Evolutionary conservation across 2,797 vertebrate species (phyloP).

Genomic region (Spatula clypeata): DNA sequence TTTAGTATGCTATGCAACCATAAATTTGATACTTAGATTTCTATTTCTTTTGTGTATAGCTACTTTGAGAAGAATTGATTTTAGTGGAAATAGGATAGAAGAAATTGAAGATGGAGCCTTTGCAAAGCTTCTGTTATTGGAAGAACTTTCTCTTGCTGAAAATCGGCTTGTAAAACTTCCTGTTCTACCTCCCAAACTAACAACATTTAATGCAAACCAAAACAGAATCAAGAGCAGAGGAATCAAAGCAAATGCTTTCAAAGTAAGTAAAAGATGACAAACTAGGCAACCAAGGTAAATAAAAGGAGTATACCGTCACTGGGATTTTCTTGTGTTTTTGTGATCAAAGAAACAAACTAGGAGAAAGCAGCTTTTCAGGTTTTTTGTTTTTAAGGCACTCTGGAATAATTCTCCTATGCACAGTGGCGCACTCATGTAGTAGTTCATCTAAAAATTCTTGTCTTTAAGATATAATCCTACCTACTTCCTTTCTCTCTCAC

Average conservation of each 20-base stretch:
- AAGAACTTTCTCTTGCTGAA: constrained; percentile 94
- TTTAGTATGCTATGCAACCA: background rate
- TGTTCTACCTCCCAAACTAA: constrained; percentile 92
- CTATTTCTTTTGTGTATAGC: constrained; percentile 81
- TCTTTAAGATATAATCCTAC: background rate
- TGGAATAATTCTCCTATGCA: background rate
- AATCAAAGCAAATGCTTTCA: constrained; percentile 94
- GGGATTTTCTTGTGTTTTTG: background rate
- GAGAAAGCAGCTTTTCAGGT: background rate
- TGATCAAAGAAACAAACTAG: background rate
- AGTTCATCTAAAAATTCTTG: background rate
- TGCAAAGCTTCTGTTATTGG: constrained; percentile 90
- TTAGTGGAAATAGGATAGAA: constrained; percentile 95
- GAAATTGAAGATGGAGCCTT: constrained; percentile 97
- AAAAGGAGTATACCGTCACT: background rate
- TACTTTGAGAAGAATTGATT: constrained; percentile 95
- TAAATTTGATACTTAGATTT: background rate
- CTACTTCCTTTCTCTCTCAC: background rate
- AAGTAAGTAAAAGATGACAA: constrained; percentile 84
- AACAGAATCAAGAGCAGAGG: constrained; percentile 95
- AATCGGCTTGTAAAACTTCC: constrained; percentile 93
- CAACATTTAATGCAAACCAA: constrained; percentile 92
- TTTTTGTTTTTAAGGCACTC: background rate
- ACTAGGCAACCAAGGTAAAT: background rate
- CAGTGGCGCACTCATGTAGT: background rate